Conservation (phyloP, 2,113 vertebrate species). For the Nannospalax galili region DNA sequence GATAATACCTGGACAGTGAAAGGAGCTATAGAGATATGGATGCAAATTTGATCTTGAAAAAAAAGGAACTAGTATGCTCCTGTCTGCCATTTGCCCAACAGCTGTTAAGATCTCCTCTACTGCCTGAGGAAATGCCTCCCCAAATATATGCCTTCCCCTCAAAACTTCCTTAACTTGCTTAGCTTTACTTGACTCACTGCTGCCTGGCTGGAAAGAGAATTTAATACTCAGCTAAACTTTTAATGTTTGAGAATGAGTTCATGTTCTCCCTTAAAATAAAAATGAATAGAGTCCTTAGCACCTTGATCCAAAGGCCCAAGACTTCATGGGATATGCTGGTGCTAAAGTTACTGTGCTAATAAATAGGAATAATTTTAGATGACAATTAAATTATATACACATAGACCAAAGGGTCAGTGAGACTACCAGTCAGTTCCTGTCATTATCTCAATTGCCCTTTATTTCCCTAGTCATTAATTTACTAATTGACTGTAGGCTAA, state of each 20-base stretch:
- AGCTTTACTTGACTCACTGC: not conserved
- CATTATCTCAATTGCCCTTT: not conserved
- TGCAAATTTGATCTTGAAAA: not conserved
- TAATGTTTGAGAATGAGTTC: not conserved
- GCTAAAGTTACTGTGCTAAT: not conserved
- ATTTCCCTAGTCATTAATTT: not conserved
- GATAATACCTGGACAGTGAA: not conserved
- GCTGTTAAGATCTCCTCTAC: not conserved
- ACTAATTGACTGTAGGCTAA: not conserved
- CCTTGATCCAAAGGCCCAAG: not conserved
- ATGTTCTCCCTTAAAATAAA: not conserved
- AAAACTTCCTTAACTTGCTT: not conserved
- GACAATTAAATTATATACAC: not conserved
- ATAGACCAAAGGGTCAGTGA: not conserved
- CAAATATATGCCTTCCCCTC: not conserved
- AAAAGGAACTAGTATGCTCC: not conserved
- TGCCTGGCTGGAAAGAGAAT: not conserved
- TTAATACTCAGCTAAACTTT: not conserved
- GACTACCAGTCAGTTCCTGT: not conserved
- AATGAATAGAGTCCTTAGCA: not conserved
- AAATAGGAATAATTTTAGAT: conserved; percentile 32
- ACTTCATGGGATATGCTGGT: not conserved
- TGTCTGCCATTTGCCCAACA: not conserved
- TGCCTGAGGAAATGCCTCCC: not conserved
- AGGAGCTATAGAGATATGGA: not conserved